phyloP scores from a whole-genome alignment of 1,140 invertebrate species.

The Mycetomoellerius zeteki region DNA sequence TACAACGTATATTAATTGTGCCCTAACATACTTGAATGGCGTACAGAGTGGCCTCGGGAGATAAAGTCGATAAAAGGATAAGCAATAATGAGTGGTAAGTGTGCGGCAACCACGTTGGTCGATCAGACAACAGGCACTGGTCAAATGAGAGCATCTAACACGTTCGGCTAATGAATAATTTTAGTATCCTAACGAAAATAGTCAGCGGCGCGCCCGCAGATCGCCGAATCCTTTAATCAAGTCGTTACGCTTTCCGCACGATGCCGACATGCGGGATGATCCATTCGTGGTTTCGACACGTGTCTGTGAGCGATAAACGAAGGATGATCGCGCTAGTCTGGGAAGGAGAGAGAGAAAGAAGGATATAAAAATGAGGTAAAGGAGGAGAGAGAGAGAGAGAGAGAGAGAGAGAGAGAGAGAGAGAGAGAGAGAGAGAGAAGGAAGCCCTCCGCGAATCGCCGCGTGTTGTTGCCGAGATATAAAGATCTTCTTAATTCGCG shows the following conservation, averaged over 20 bases:
- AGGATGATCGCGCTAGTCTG: conserved; percentile 27
- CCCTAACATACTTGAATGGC: too few species aligned
- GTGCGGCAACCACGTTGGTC: not conserved
- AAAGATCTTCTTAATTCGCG: conserved; percentile 67
- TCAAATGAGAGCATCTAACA: not conserved
- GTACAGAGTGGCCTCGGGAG: not conserved
- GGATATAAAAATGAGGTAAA: not conserved
- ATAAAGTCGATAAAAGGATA: not conserved
- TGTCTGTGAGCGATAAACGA: conserved; percentile 49
- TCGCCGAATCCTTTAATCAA: conserved; percentile 42
- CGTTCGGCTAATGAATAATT: conserved; percentile 44
- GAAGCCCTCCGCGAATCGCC: conserved; percentile 2
- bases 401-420: not conserved
- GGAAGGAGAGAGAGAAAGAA: not conserved
- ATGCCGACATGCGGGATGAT: conserved; percentile 10
- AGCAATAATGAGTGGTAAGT: not conserved
- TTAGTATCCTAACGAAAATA: conserved; percentile 15
- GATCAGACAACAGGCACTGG: not conserved
- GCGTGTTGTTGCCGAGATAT: conserved; percentile 49
- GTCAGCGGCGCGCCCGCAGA: not conserved
- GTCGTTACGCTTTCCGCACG: conserved; percentile 17
- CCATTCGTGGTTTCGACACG: conserved; percentile 32
- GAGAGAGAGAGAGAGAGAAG: not conserved
- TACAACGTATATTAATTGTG: not conserved
- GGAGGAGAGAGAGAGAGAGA: not conserved